These are phyloP conservation scores for Hyalella azteca DNA, from an alignment of 2,888 invertebrate genomes.

Conservation along the genomic window DNA sequence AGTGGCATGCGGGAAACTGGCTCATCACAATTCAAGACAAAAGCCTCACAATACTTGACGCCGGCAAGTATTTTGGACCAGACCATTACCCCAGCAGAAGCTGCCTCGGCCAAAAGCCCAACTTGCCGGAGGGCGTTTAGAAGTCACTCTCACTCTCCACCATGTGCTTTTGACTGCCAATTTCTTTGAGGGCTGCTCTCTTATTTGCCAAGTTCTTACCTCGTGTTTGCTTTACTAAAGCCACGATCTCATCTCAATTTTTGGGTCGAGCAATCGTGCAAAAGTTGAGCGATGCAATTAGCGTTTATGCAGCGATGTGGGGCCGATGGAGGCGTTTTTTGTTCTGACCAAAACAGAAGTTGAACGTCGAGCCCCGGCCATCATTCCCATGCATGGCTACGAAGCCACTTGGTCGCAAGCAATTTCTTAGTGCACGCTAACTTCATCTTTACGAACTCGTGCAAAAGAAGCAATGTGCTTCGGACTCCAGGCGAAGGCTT, in stretches of 20 bases:
- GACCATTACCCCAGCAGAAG: background rate
- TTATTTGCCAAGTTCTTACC: slow-evolving; percentile 33
- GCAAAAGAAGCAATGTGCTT: background rate
- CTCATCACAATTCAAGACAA: background rate
- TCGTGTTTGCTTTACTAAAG: slow-evolving; percentile 32
- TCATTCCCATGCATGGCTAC: slow-evolving; percentile 39
- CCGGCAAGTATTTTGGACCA: background rate
- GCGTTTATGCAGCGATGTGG: slow-evolving; percentile 38
- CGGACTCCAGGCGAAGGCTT: background rate
- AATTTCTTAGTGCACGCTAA: background rate
- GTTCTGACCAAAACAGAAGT: slow-evolving; percentile 40
- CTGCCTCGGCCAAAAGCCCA: slow-evolving; percentile 6
- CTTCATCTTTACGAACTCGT: background rate
- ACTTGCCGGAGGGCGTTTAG: slow-evolving; percentile 24
- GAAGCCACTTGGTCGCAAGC: background rate
- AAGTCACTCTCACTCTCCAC: slow-evolving; percentile 33
- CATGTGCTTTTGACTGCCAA: slow-evolving; percentile 39
- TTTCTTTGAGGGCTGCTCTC: slow-evolving; percentile 33
- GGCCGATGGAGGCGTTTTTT: slow-evolving; percentile 38
- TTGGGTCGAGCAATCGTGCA: slow-evolving; percentile 39
- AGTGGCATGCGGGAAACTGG: background rate
- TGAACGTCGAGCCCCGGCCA: slow-evolving; percentile 34
- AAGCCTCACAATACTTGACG: background rate
- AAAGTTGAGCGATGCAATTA: slow-evolving; percentile 40
- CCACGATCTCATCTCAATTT: slow-evolving; percentile 37